Percentiles rank a stretch among this genome's conserved stretches.
Evolutionary conservation across 2,797 vertebrate species (phyloP).

Genomic region (Coilia nasus): DNA sequence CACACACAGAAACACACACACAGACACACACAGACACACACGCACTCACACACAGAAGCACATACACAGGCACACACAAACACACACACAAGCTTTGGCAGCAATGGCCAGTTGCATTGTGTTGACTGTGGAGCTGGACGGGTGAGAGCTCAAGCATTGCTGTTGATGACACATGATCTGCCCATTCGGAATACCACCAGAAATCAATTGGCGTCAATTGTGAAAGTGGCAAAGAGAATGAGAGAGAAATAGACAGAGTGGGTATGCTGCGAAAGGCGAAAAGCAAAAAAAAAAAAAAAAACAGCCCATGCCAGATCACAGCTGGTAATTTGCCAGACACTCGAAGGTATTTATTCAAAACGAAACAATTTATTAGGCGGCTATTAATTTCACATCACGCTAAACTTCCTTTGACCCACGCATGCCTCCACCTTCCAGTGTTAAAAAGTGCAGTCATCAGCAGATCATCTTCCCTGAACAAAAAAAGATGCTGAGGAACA

Average conservation of each 20-base stretch:
- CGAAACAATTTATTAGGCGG: neutral
- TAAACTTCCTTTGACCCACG: neutral
- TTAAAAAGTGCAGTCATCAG: neutral
- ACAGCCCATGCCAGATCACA: neutral
- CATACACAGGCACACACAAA: neutral
- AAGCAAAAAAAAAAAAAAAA: too few species aligned
- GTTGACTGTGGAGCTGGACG: neutral
- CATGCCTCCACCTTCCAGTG: neutral
- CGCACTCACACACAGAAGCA: conserved; percentile 33
- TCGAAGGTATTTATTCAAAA: neutral
- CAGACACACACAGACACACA: neutral
- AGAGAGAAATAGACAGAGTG: neutral
- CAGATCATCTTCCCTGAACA: neutral
- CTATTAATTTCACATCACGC: conserved; percentile 9
- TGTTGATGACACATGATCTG: neutral
- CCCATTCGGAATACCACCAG: neutral
- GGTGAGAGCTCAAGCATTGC: neutral
- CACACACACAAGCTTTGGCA: neutral
- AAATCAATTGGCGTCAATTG: conserved; percentile 4
- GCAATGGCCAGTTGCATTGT: neutral
- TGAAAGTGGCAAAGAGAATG: neutral
- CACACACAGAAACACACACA: too few species aligned
- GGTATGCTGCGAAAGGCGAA: neutral
- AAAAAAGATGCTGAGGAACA: neutral
- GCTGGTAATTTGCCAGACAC: neutral